Conservation (phyloP, 53 echinoderm and acorn worm species). For the Holothuria scabra region DNA sequence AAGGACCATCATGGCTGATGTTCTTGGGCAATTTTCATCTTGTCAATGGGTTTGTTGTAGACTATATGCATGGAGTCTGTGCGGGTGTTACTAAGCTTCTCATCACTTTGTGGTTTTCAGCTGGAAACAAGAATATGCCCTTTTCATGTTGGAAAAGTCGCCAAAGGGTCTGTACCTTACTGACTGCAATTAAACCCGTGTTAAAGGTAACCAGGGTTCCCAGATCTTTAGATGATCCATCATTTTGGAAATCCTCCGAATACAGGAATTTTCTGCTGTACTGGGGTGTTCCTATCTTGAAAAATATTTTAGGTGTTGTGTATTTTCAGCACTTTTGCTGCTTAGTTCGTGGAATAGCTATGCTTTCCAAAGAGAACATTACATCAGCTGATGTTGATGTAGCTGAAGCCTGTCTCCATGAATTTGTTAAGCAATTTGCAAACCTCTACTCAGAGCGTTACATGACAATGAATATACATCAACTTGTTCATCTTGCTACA, state of each 20-base stretch:
- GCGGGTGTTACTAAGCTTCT: constrained; percentile 58
- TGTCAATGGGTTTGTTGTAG: constrained; percentile 48
- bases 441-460: constrained; percentile 34
- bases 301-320: not conserved
- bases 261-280: constrained; percentile 62
- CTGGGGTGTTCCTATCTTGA: constrained; percentile 58
- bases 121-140: not conserved
- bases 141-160: constrained; percentile 42
- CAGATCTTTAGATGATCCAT: constrained; percentile 34
- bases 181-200: constrained; percentile 47
- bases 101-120: constrained; percentile 41
- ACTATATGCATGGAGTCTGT: constrained; percentile 65
- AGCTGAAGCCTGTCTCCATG: constrained; percentile 44
- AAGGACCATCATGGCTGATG: constrained; percentile 60
- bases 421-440: constrained; percentile 44
- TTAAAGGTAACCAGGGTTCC: constrained; percentile 50
- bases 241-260: constrained; percentile 66
- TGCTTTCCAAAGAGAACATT: constrained; percentile 48
- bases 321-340: constrained; percentile 50
- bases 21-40: constrained; percentile 39
- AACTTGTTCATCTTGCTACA: constrained; percentile 48
- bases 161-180: constrained; percentile 23
- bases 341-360: constrained; percentile 25
- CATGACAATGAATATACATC: constrained; percentile 65
- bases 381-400: constrained; percentile 4